A percentile compares a stretch with the other conserved stretches of the same genome.
These are phyloP conservation scores for Cheilinus undulatus DNA, from an alignment of 2,113 vertebrate genomes.

Conservation along the genomic window DNA sequence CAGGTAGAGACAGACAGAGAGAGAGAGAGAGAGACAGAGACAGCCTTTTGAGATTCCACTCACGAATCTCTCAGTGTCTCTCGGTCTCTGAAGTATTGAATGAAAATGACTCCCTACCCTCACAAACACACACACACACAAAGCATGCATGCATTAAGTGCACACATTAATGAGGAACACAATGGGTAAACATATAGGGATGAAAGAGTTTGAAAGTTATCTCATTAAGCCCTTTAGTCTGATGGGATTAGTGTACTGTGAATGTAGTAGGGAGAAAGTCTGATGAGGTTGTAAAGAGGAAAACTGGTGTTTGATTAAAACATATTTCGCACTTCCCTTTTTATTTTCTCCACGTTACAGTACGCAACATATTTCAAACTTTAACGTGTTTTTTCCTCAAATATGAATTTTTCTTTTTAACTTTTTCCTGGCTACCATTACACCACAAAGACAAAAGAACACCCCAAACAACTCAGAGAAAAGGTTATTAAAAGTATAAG, in stretches of 20 bases:
- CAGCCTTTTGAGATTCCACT: slow-evolving; percentile 80
- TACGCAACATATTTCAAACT: slow-evolving; percentile 4
- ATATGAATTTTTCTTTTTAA: slow-evolving; percentile 4
- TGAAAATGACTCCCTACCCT: slow-evolving; percentile 72
- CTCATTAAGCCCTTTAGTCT: slow-evolving; percentile 68
- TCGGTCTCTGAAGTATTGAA: slow-evolving; percentile 77
- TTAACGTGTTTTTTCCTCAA: not conserved
- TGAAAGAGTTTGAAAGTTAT: slow-evolving; percentile 64
- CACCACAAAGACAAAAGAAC: too few species aligned
- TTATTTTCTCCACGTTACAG: slow-evolving; percentile 27
- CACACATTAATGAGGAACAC: slow-evolving; percentile 36
- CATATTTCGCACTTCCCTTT: slow-evolving; percentile 20
- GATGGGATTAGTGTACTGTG: slow-evolving; percentile 67
- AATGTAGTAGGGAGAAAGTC: slow-evolving; percentile 47
- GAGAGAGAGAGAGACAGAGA: slow-evolving; percentile 40
- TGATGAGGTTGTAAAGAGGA: slow-evolving; percentile 59
- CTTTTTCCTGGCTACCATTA: too few species aligned
- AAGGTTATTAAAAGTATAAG: too few species aligned
- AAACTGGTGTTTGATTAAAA: slow-evolving; percentile 33
- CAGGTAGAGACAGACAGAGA: slow-evolving; percentile 8
- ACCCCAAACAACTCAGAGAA: too few species aligned
- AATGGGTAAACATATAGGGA: slow-evolving; percentile 62
- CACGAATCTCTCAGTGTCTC: slow-evolving; percentile 75
- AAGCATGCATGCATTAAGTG: slow-evolving; percentile 27
- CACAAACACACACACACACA: slow-evolving; percentile 38